Base-by-base conservation (phyloP, 1,140 invertebrate genomes). In the Zaprionus kolodkinae region DNA sequence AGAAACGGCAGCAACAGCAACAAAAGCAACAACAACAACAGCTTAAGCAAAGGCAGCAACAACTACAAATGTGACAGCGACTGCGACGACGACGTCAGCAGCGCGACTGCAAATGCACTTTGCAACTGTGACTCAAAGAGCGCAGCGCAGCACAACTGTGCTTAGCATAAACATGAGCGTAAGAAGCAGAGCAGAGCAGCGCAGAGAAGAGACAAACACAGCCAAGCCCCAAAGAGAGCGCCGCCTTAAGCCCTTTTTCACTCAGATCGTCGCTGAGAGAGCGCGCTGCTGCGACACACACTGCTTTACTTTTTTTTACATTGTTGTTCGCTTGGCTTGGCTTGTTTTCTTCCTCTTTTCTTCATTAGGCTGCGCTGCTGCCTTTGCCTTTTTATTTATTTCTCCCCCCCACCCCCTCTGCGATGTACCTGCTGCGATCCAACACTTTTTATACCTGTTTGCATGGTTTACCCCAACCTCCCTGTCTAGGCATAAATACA, bases 361-460 rank as follows among this genome's bases (percentile, higher is more conserved):
- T 65, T 63, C 38, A 40, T 64, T 70, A 55, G 56, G 40, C 63
- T 52, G 67, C 57, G 48, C 33, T 17, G 57, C 25, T 40, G 66
- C 52, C 60, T 74, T 62, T 36, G 65, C 57, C 36, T 62, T 40
- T 40, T 40, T 40, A 40, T 40, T 59, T 60, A 38, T 43, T 25
- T 17, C 68, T 72, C 48, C 62, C 66, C 21, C 21, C 2, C 21
- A 1, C 21, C 21, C 2, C 21, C 21, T 21, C n/a, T n/a, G n/a
- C n/a, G n/a, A n/a, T 76, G 48, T 66, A 61, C 62, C 69, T 72
- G 69, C 68, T 61, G 11, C 33, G 83, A 87, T 83, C 27, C 50
- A 80, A 87, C 72, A 88, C 63, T 73, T 88, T 86, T 78, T 88
- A 88, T 88, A 88, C 84, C 84, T 88, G 84, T 88, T 88, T 86